phyloP scores from a whole-genome alignment of 2,888 invertebrate species.

The Drosophila bunnanda region DNA sequence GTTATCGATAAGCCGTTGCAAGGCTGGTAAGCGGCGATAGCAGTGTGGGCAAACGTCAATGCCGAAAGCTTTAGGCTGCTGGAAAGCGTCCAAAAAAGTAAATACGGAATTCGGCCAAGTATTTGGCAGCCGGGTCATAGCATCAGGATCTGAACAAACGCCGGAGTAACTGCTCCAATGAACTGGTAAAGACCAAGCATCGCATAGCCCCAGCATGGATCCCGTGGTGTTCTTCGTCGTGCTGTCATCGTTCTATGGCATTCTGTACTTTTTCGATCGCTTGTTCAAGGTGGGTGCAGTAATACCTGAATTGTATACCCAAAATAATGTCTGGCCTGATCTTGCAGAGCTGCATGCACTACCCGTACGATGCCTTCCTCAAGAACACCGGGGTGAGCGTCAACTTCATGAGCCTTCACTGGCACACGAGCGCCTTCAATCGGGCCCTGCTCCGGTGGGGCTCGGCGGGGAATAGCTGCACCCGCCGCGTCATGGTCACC shows the following conservation, averaged over 20 bases:
- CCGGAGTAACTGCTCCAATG: slow-evolving; percentile 3
- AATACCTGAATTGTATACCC: accelerated
- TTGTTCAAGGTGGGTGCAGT: slow-evolving; percentile 90
- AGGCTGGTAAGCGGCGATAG: not conserved
- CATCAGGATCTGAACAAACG: not conserved
- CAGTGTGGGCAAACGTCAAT: not conserved
- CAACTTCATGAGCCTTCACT: slow-evolving; percentile 89
- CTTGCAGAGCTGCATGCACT: slow-evolving; percentile 92
- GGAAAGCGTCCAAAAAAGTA: slow-evolving; percentile 7
- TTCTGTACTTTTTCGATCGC: slow-evolving; percentile 91
- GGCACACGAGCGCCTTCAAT: slow-evolving; percentile 93
- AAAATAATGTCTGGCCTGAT: not conserved
- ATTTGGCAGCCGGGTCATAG: slow-evolving; percentile 7
- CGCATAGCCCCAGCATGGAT: slow-evolving; percentile 86
- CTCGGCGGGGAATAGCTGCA: slow-evolving; percentile 86
- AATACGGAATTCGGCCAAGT: slow-evolving; percentile 20
- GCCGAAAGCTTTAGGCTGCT: slow-evolving; percentile 1
- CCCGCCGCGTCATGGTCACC: slow-evolving; percentile 82
- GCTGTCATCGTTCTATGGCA: slow-evolving; percentile 88
- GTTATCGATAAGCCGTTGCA: not conserved
- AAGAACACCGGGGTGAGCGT: slow-evolving; percentile 91
- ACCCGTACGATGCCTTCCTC: slow-evolving; percentile 91
- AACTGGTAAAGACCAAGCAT: slow-evolving; percentile 7
- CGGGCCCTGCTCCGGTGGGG: slow-evolving; percentile 91
- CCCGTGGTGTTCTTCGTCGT: slow-evolving; percentile 87